phyloP scores from a whole-genome alignment of 1,140 invertebrate genomes.

The Oscheius sp. region DNA sequence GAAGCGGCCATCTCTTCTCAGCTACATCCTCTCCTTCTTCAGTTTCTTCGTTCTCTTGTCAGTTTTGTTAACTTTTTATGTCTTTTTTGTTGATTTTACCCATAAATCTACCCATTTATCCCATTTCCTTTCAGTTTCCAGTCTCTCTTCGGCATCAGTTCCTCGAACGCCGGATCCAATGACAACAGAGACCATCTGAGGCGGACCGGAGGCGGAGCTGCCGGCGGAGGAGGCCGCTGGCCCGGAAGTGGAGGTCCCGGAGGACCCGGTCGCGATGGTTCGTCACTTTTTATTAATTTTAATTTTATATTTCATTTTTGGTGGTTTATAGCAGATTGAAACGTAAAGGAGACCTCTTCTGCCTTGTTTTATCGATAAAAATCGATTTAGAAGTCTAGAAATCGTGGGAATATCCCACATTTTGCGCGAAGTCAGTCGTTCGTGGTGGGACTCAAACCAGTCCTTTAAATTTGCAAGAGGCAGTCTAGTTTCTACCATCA shows the following conservation, averaged over 20 bases:
- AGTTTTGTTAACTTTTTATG: too few relatives aligned
- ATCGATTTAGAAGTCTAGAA: too few relatives aligned
- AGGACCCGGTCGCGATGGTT: constrained; percentile 4
- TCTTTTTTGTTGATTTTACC: too few relatives aligned
- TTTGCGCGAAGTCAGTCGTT: too few relatives aligned
- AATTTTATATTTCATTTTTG: not conserved
- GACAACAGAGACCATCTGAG: not conserved
- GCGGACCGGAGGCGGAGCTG: not conserved
- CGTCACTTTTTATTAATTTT: not conserved
- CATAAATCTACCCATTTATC: not conserved
- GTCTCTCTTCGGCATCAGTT: constrained; percentile 10
- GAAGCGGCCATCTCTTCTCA: not conserved
- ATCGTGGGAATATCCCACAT: too few relatives aligned
- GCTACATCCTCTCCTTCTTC: not conserved
- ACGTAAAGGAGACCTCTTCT: too few relatives aligned
- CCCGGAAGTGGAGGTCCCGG: constrained; percentile 27
- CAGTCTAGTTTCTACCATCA: too few relatives aligned
- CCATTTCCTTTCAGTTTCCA: constrained; percentile 13
- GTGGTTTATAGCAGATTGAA: too few relatives aligned
- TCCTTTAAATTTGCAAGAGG: too few relatives aligned
- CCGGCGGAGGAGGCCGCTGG: constrained; percentile 1
- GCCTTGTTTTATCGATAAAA: too few relatives aligned
- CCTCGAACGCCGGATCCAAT: not conserved
- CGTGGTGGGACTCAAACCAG: too few relatives aligned
- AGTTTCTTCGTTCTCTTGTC: not conserved